These are phyloP conservation scores for Tokudaia muenninki DNA, from an alignment of 2,797 vertebrate species.

Conservation along the genomic window DNA sequence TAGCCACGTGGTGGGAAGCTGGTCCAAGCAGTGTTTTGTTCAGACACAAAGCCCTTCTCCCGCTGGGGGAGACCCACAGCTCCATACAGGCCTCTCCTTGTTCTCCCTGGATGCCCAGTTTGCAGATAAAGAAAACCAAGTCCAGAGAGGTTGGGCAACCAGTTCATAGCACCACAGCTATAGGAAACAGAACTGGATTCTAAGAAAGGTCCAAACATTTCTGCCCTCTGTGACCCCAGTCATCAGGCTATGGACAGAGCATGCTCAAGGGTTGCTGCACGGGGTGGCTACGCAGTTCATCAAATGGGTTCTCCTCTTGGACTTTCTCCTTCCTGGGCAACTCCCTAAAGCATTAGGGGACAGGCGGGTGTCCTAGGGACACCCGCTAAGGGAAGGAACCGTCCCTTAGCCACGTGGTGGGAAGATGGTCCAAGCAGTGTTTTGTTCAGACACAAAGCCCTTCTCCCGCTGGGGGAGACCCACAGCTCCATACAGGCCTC, in stretches of 20 bases:
- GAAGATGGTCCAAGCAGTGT: slow-evolving; percentile 33
- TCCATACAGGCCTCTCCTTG: slow-evolving; percentile 70
- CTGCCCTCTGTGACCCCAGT: background rate
- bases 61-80: slow-evolving; percentile 51
- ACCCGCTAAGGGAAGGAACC: background rate
- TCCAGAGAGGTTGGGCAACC: background rate
- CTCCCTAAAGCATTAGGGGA: background rate
- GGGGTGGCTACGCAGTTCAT: rapidly evolving
- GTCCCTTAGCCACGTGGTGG: background rate
- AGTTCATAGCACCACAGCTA: background rate
- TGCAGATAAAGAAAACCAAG: background rate
- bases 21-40: slow-evolving; percentile 68
- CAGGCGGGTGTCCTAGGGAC: background rate
- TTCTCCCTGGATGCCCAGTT: background rate
- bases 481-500: slow-evolving; percentile 54
- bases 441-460: slow-evolving; percentile 73
- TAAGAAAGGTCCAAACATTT: no score
- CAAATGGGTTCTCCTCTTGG: background rate
- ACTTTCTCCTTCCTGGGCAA: background rate
- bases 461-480: slow-evolving; percentile 60
- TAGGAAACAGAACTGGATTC: background rate
- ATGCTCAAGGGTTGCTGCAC: background rate
- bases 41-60: slow-evolving; percentile 65
- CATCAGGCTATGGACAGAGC: no score
- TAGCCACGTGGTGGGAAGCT: background rate